Evolutionary conservation across 2,888 invertebrate genomes (phyloP).

Genomic region (Heliconius charithonia): DNA sequence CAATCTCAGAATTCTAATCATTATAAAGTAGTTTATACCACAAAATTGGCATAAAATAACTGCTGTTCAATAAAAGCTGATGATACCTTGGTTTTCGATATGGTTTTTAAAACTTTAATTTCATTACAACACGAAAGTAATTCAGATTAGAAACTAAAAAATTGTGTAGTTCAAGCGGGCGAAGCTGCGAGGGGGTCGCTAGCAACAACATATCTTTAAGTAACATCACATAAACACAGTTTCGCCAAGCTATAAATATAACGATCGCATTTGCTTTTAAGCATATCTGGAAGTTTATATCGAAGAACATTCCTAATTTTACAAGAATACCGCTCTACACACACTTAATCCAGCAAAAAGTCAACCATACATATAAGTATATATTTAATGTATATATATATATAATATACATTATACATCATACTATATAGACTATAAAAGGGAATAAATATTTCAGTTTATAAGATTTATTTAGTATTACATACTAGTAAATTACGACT

Average conservation of each 20-base stretch:
- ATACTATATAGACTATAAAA: background rate
- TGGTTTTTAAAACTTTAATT: no score
- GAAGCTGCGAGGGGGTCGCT: no score
- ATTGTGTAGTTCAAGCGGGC: no score
- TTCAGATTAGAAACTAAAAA: no score
- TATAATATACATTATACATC: no score
- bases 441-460: background rate
- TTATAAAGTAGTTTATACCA: no score
- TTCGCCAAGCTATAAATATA: constrained; percentile 7
- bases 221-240: background rate
- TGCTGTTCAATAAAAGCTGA: no score
- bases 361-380: background rate
- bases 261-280: constrained; percentile 14
- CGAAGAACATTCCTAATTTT: background rate
- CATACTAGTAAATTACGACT: background rate
- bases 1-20: no score
- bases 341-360: background rate
- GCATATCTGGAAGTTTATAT: background rate
- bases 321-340: background rate
- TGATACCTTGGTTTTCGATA: no score
- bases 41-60: no score
- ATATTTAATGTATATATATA: background rate
- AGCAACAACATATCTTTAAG: background rate
- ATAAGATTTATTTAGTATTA: background rate
- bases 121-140: no score